These are phyloP conservation scores for Andrena bucephala DNA, from an alignment of 2,888 invertebrate species.

Conservation along the genomic window DNA sequence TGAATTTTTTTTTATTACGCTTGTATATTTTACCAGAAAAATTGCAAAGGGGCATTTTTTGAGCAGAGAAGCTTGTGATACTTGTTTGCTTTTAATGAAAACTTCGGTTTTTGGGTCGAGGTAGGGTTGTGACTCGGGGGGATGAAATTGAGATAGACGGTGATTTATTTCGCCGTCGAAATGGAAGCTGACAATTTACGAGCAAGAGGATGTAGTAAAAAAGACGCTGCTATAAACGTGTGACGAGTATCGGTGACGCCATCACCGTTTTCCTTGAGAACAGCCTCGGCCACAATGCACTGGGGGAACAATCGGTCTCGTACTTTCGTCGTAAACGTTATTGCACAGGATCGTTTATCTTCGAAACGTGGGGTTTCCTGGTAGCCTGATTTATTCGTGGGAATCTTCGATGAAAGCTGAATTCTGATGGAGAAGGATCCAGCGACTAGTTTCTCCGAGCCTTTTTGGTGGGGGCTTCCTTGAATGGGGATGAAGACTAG, in stretches of 20 bases:
- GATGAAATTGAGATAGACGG: background rate
- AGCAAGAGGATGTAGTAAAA: background rate
- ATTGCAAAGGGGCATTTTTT: too few relatives aligned
- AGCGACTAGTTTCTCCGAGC: background rate
- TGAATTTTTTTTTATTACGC: too few relatives aligned
- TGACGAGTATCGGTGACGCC: conserved; percentile 55
- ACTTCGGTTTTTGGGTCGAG: background rate
- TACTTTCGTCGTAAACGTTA: conserved; percentile 57
- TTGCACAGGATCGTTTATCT: conserved; percentile 48
- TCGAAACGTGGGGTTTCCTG: conserved; percentile 18
- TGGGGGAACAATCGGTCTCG: conserved; percentile 50
- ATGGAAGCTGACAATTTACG: conserved; percentile 1
- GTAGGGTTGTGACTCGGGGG: background rate
- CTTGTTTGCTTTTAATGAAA: too few relatives aligned
- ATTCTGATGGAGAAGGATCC: background rate
- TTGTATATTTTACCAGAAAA: too few relatives aligned
- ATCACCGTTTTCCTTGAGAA: conserved; percentile 63
- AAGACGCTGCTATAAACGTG: conserved; percentile 33
- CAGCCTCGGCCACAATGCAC: conserved; percentile 54
- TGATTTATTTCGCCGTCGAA: background rate
- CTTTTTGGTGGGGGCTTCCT: background rate
- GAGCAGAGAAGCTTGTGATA: too few relatives aligned
- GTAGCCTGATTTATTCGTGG: background rate
- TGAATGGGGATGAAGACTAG: background rate
- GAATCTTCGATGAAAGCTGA: background rate